These are phyloP conservation scores for Semicossyphus pulcher DNA, from an alignment of 2,113 vertebrate genomes.

Conservation along the genomic window DNA sequence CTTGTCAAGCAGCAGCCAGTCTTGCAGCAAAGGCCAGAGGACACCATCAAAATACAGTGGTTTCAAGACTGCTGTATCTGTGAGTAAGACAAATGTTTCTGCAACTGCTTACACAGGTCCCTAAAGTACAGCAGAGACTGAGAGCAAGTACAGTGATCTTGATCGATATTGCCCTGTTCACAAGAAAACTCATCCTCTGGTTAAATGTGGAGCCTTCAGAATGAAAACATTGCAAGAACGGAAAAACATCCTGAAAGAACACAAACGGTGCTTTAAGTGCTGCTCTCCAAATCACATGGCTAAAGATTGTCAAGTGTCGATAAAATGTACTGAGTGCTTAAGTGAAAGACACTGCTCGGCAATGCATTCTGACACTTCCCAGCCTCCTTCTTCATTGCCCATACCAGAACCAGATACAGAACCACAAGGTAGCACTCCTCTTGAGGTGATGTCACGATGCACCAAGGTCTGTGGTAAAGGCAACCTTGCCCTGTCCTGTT, in stretches of 20 bases:
- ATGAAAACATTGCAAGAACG: constrained; percentile 25
- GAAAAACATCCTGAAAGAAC: constrained; percentile 13
- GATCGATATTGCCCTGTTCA: constrained; percentile 34
- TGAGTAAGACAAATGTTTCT: constrained; percentile 34
- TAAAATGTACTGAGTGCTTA: constrained; percentile 26
- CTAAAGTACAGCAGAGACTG: not conserved
- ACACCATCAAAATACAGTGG: not conserved
- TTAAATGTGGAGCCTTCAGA: constrained; percentile 36
- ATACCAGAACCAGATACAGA: not conserved
- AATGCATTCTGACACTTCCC: constrained; percentile 6
- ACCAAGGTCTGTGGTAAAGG: constrained; percentile 36
- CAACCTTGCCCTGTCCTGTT: not conserved
- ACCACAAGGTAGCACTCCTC: not conserved
- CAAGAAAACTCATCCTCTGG: constrained; percentile 29
- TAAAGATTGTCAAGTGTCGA: not conserved
- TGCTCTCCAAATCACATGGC: constrained; percentile 5
- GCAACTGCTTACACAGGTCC: not conserved
- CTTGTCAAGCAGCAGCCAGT: not conserved
- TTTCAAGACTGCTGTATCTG: constrained; percentile 3
- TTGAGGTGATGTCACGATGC: constrained; percentile 25
- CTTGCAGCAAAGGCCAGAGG: not conserved
- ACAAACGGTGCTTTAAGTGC: constrained; percentile 22
- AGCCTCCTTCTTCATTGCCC: not conserved
- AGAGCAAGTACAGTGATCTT: not conserved
- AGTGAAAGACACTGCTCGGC: constrained; percentile 26